Conservation (phyloP, 2,113 vertebrate species). For the Pomatostomus ruficeps region DNA sequence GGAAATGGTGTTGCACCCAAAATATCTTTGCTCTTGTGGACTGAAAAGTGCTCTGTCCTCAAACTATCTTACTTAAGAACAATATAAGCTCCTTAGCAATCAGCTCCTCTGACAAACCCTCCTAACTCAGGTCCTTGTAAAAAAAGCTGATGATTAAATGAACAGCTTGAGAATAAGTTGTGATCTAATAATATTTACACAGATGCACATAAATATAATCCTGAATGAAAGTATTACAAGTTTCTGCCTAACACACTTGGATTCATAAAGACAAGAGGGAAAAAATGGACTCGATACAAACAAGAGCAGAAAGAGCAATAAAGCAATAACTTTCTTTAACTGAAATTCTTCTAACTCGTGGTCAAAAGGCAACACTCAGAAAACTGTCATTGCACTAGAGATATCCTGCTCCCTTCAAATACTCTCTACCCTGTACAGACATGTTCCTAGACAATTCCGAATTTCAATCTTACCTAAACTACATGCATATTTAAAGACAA, state of each 20-base stretch:
- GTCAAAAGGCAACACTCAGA: background rate
- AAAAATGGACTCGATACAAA: background rate
- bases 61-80: background rate
- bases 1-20: rapidly evolving
- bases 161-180: background rate
- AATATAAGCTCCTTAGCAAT: background rate
- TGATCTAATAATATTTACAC: background rate
- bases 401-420: background rate
- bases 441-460: background rate
- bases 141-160: background rate
- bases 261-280: background rate
- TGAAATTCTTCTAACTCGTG: background rate
- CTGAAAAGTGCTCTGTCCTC: background rate
- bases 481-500: background rate
- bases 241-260: background rate
- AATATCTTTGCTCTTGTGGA: background rate
- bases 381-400: background rate
- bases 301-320: background rate
- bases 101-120: background rate
- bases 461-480: background rate
- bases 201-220: background rate
- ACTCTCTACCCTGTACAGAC: background rate
- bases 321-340: background rate
- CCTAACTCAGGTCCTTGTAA: background rate
- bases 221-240: background rate